Conservation (phyloP, 2,113 vertebrate species). For the Oreotrochilus melanogaster region DNA sequence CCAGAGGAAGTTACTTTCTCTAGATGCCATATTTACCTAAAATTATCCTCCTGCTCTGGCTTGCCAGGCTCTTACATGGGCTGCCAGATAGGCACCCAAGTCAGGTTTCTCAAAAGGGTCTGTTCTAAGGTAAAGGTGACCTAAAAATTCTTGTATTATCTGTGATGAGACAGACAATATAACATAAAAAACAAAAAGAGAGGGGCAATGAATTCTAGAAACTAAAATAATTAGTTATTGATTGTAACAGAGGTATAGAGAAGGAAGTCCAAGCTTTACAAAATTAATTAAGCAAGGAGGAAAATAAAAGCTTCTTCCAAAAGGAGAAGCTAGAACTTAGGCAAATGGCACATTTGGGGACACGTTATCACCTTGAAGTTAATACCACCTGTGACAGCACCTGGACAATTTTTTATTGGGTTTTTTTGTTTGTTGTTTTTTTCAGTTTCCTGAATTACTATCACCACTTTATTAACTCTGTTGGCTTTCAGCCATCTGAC, state of each 20-base stretch:
- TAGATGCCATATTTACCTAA: neutral
- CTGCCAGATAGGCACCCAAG: neutral
- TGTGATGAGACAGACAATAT: neutral
- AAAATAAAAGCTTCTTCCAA: neutral
- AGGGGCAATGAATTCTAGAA: neutral
- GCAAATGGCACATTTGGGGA: neutral
- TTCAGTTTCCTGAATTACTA: neutral
- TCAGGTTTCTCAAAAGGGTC: neutral
- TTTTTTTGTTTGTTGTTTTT: neutral
- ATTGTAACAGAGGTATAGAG: neutral
- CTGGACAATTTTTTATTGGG: neutral
- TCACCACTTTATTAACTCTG: neutral
- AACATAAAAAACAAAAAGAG: neutral
- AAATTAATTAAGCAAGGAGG: neutral
- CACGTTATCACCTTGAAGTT: neutral
- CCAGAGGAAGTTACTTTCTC: neutral
- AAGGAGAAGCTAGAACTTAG: neutral
- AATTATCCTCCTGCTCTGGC: neutral
- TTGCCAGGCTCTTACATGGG: neutral
- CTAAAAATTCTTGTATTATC: neutral
- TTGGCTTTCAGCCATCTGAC: neutral
- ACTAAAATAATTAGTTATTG: neutral
- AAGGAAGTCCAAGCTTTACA: neutral
- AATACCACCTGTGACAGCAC: neutral
- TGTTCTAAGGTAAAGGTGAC: neutral